phyloP scores from a whole-genome alignment of 1,140 invertebrate species.

The fruit fly (Drosophila melanogaster) region DNA sequence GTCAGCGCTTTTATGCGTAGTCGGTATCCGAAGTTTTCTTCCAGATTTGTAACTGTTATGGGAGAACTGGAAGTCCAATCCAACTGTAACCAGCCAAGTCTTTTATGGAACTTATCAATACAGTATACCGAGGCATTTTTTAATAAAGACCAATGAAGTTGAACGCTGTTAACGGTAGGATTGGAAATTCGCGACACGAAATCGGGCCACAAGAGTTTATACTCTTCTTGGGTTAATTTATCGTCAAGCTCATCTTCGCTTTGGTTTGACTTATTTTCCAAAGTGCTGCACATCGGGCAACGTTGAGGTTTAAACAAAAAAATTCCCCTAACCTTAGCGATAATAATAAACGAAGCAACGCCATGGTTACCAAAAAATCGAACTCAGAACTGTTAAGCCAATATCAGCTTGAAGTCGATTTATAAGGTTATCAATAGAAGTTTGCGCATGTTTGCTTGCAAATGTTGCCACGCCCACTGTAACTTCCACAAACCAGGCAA shows the following conservation, averaged over 20 bases:
- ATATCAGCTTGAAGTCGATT: too few species aligned
- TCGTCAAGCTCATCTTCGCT: conserved; percentile 32
- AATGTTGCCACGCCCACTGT: too few species aligned
- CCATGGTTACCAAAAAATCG: conserved; percentile 11
- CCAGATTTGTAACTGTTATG: conserved; percentile 52
- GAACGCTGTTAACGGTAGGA: conserved; percentile 59
- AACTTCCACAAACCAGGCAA: too few species aligned
- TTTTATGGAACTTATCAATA: conserved; percentile 64
- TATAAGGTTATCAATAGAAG: too few species aligned
- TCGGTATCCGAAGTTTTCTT: conserved; percentile 75
- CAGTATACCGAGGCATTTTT: conserved; percentile 55
- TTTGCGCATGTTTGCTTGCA: too few species aligned
- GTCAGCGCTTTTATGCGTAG: conserved; percentile 68
- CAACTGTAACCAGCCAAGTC: conserved; percentile 65
- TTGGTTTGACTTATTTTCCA: neutral
- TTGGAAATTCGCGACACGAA: conserved; percentile 53
- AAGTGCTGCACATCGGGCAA: neutral
- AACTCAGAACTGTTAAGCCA: too few species aligned
- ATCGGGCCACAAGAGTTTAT: conserved; percentile 26
- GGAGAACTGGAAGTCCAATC: conserved; percentile 55
- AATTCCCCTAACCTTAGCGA: neutral
- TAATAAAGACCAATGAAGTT: conserved; percentile 57
- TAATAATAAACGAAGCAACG: neutral
- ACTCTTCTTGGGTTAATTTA: conserved; percentile 10
- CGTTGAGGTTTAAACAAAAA: neutral